These are phyloP conservation scores for Cactoblastis cactorum DNA, from an alignment of 2,888 invertebrate genomes.

Conservation along the genomic window DNA sequence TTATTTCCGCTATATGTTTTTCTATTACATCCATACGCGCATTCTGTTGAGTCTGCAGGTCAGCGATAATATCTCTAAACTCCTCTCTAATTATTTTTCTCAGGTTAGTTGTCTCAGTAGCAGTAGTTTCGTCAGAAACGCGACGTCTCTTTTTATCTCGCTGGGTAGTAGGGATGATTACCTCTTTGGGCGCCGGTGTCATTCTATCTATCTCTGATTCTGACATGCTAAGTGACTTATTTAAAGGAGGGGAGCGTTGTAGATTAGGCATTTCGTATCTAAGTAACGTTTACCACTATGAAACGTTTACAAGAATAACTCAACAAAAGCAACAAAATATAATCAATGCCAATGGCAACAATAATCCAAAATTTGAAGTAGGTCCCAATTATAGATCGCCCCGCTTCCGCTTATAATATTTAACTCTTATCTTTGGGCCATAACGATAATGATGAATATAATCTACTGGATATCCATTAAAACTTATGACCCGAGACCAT, in stretches of 20 bases:
- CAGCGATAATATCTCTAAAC: background rate
- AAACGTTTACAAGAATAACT: too few species aligned
- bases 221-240: constrained; percentile 15
- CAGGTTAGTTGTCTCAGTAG: background rate
- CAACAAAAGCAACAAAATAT: too few species aligned
- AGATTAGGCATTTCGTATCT: constrained; percentile 15
- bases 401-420: too few species aligned
- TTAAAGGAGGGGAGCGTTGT: constrained; percentile 4
- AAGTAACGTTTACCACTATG: too few species aligned
- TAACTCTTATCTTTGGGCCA: too few species aligned
- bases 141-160: constrained; percentile 11
- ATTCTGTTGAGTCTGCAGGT: constrained; percentile 12
- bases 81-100: constrained; percentile 14
- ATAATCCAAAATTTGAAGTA: too few species aligned
- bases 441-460: too few species aligned
- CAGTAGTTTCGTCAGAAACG: background rate
- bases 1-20: constrained; percentile 10
- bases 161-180: background rate
- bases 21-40: constrained; percentile 8
- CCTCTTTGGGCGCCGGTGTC: background rate
- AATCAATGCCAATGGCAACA: too few species aligned
- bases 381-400: too few species aligned
- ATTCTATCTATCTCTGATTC: constrained; percentile 13
- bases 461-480: too few species aligned
- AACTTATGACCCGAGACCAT: too few species aligned